Evolutionary conservation across 1,140 invertebrate species (phyloP).

Genomic region (Rhynchophorus ferrugineus): DNA sequence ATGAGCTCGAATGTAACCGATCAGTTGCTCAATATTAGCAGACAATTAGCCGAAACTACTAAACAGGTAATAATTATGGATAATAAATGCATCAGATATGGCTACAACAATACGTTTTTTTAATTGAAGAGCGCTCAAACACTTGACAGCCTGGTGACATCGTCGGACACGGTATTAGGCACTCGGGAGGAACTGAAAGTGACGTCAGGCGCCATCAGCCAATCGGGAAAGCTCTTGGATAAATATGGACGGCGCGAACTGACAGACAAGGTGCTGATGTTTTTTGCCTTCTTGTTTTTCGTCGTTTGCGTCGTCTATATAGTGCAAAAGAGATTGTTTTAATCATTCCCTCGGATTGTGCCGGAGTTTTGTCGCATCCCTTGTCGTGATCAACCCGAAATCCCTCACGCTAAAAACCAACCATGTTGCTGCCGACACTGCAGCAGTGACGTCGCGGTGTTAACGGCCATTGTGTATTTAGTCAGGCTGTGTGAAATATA

Average conservation of each 20-base stretch:
- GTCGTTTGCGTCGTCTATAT: slow-evolving; percentile 87
- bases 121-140: slow-evolving; percentile 62
- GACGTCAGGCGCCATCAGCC: slow-evolving; percentile 78
- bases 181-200: slow-evolving; percentile 79
- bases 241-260: slow-evolving; percentile 91
- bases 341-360: too few species aligned
- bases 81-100: too few species aligned
- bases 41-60: slow-evolving; percentile 77
- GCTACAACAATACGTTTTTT: too few species aligned
- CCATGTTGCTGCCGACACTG: too few species aligned
- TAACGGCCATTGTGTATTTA: too few species aligned
- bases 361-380: too few species aligned
- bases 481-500: too few species aligned
- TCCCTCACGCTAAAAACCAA: too few species aligned
- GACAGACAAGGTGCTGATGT: slow-evolving; percentile 88
- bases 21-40: slow-evolving; percentile 70
- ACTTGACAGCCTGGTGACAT: slow-evolving; percentile 68
- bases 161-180: slow-evolving; percentile 55
- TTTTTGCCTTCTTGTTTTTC: slow-evolving; percentile 88
- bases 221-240: slow-evolving; percentile 82
- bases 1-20: slow-evolving; percentile 70
- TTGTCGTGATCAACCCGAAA: too few species aligned
- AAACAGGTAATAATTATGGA: slow-evolving; percentile 47
- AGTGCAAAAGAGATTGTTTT: slow-evolving; percentile 81
- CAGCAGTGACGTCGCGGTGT: too few species aligned